These are phyloP conservation scores for Sterna hirundo DNA, from an alignment of 2,113 vertebrate genomes.

Conservation along the genomic window DNA sequence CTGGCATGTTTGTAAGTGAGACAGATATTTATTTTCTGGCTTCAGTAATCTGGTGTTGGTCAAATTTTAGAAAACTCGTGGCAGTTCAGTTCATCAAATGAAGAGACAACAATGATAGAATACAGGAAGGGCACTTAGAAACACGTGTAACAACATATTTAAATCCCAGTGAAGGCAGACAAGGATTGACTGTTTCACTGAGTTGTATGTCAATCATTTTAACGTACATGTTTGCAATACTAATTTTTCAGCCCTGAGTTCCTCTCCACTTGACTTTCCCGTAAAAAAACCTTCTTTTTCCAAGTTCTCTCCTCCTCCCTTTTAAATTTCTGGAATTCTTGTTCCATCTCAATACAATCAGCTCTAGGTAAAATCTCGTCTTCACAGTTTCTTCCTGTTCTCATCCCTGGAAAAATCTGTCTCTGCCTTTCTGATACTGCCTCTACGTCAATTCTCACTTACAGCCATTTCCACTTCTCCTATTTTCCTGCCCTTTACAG, in stretches of 20 bases:
- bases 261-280: not conserved
- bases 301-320: not conserved
- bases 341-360: not conserved
- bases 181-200: not conserved
- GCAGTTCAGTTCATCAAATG: not conserved
- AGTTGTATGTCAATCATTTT: not conserved
- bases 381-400: not conserved
- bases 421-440: not conserved
- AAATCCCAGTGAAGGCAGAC: not conserved
- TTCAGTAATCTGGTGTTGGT: not conserved
- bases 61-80: not conserved
- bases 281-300: not conserved
- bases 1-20: not conserved
- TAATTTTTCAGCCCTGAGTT: not conserved
- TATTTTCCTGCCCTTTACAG: not conserved
- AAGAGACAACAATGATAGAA: not conserved
- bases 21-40: not conserved
- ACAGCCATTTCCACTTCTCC: not conserved
- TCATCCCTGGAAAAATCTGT: not conserved
- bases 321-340: not conserved
- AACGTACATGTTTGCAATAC: not conserved
- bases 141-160: not conserved
- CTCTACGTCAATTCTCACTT: not conserved
- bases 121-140: not conserved
- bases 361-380: not conserved